Evolutionary conservation across 2,113 vertebrate species (phyloP), one percentile per base, ranked within the genome.

Genomic region (Pseudolaguvia tuberculata): DNA sequence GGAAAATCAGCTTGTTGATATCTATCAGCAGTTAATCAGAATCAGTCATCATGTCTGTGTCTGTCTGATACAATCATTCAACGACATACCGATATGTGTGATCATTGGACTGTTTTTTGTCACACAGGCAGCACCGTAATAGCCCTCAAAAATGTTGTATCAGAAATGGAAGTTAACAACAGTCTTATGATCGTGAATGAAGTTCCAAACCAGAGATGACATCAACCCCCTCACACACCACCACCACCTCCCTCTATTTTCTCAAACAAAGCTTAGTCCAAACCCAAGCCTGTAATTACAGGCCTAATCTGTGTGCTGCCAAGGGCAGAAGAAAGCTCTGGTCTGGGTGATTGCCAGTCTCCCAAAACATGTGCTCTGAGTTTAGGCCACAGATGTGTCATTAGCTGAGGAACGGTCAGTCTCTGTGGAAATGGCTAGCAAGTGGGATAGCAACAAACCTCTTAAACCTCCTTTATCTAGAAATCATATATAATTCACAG

Each of bases 231-330:
- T 11, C 11, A 23, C 23, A 2, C 15, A 48, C 21, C 72, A 70
- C 80, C 57, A 23, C 63, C 50, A 51, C 55, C 84, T 79, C 56
- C 73, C 85, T 74, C 80, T 78, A 76, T 78, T 80, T 76, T 72
- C 81, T 81, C 77, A 74, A 86, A 88, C 83, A 88, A 87, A 85
- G 81, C 82, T 71, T 81, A 13, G 78, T 82, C 90, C 88, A 88
- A 90, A 88, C 83, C 86, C 83, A 86, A 87, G 86, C 83, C 86
- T 81, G 77, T 88, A 91, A 91, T 91, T 88, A 90, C 89, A 88
- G 88, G 84, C 85, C 84, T 84, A 80, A 83, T 80, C 86, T 88
- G 83, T 84, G 81, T 74, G 78, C 84, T 91, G 89, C 87, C 86
- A 86, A 81, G 85, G 86, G 85, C 86, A 86, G 89, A 83, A 80